These are phyloP conservation scores for Biston stratarius DNA, from an alignment of 2,888 invertebrate genomes.

Conservation along the genomic window DNA sequence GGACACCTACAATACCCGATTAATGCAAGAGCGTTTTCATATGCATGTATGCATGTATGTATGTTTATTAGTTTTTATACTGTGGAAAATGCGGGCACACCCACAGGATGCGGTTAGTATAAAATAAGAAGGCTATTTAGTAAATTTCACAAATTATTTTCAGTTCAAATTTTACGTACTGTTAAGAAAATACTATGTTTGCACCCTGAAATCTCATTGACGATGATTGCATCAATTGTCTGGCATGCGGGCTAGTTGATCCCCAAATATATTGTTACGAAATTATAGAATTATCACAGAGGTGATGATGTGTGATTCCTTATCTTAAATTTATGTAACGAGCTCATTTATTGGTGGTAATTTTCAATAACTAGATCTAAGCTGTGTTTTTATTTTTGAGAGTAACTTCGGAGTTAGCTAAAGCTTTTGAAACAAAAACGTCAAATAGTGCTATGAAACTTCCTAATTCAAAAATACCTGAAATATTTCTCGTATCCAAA, in stretches of 20 bases:
- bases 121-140: too few relatives aligned
- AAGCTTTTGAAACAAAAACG: not conserved
- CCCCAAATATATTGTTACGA: conserved; percentile 77
- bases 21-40: too few relatives aligned
- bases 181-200: conserved; percentile 48
- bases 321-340: conserved; percentile 41
- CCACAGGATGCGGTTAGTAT: too few relatives aligned
- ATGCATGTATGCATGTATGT: too few relatives aligned
- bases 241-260: conserved; percentile 83
- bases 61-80: too few relatives aligned
- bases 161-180: not conserved
- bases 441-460: conserved; percentile 40
- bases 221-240: conserved; percentile 86
- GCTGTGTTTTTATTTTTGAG: too few relatives aligned
- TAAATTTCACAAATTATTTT: not conserved
- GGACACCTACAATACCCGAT: too few relatives aligned
- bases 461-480: conserved; percentile 62
- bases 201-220: conserved; percentile 82
- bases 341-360: conserved; percentile 21
- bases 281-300: conserved; percentile 70
- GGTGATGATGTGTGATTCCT: conserved; percentile 63
- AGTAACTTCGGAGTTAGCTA: not conserved
- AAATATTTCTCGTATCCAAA: conserved; percentile 70
- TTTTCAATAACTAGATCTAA: not conserved
- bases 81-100: too few relatives aligned